Percentiles rank a stretch among this genome's conserved stretches.
phyloP scores from a whole-genome alignment of 2,888 invertebrate genomes.

The Chironomus riparius region DNA sequence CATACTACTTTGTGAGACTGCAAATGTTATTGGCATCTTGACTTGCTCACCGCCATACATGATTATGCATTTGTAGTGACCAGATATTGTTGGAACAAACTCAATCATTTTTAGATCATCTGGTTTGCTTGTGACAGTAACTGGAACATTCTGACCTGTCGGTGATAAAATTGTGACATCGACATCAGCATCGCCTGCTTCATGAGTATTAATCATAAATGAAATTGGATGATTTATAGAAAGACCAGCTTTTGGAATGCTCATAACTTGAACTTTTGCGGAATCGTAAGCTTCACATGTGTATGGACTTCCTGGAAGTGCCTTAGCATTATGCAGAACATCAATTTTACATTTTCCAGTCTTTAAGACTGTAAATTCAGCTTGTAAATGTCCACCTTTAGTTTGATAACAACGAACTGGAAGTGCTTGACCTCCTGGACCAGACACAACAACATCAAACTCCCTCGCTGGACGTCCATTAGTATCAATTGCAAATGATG shows the following conservation, averaged over 20 bases:
- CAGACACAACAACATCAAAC: slow-evolving; percentile 84
- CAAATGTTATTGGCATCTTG: slow-evolving; percentile 48
- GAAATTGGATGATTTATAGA: slow-evolving; percentile 74
- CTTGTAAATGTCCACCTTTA: slow-evolving; percentile 87
- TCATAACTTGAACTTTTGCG: slow-evolving; percentile 67
- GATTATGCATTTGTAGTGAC: slow-evolving; percentile 52
- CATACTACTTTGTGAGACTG: slow-evolving; percentile 47
- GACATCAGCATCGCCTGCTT: slow-evolving; percentile 75
- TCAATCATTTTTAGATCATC: slow-evolving; percentile 66
- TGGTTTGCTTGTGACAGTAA: slow-evolving; percentile 63
- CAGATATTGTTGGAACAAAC: slow-evolving; percentile 76
- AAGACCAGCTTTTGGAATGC: slow-evolving; percentile 64
- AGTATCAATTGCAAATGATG: slow-evolving; percentile 83
- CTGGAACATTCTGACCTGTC: slow-evolving; percentile 70
- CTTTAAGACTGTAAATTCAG: slow-evolving; percentile 81
- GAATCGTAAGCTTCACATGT: slow-evolving; percentile 88
- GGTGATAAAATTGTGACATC: slow-evolving; percentile 84
- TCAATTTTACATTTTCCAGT: slow-evolving; percentile 65
- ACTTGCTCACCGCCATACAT: slow-evolving; percentile 58
- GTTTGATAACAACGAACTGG: slow-evolving; percentile 93
- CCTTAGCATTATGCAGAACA: slow-evolving; percentile 81
- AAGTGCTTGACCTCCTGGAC: slow-evolving; percentile 67
- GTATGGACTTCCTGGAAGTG: slow-evolving; percentile 88
- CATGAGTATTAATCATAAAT: slow-evolving; percentile 72
- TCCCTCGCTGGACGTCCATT: slow-evolving; percentile 75